Evolutionary conservation across 2,113 vertebrate species (phyloP).

Genomic region (Daphoenositta chrysoptera): DNA sequence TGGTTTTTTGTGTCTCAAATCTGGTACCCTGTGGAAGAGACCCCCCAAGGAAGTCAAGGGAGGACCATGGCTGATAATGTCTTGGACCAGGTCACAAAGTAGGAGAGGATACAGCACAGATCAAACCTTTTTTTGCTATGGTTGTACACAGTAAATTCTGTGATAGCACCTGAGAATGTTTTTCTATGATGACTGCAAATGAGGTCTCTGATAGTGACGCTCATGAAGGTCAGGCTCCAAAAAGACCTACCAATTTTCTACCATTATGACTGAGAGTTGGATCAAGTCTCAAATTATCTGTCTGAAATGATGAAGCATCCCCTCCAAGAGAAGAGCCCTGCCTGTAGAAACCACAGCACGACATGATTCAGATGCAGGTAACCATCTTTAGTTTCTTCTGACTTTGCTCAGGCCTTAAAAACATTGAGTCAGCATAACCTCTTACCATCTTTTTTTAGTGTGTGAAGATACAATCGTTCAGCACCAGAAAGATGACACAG

Average conservation of each 20-base stretch:
- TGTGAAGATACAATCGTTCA: neutral
- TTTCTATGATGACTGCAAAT: neutral
- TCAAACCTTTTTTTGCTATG: neutral
- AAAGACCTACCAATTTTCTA: neutral
- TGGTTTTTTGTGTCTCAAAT: neutral
- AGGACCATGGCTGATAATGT: neutral
- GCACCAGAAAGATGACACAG: neutral
- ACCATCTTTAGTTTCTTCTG: neutral
- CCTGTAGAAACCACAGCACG: neutral
- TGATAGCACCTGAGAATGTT: neutral
- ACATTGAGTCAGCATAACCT: conserved; percentile 13
- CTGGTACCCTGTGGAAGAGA: neutral
- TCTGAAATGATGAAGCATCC: neutral
- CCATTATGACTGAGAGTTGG: neutral
- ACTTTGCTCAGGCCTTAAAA: neutral
- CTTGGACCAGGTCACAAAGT: neutral
- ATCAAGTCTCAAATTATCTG: neutral
- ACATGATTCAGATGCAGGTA: neutral
- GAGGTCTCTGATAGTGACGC: neutral
- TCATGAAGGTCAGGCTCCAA: neutral
- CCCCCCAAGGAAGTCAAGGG: neutral
- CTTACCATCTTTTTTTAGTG: neutral
- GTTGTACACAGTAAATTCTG: neutral
- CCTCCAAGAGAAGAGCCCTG: neutral
- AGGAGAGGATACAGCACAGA: neutral